phyloP scores from a whole-genome alignment of 1,140 invertebrate genomes.

The Dysdera silvatica region DNA sequence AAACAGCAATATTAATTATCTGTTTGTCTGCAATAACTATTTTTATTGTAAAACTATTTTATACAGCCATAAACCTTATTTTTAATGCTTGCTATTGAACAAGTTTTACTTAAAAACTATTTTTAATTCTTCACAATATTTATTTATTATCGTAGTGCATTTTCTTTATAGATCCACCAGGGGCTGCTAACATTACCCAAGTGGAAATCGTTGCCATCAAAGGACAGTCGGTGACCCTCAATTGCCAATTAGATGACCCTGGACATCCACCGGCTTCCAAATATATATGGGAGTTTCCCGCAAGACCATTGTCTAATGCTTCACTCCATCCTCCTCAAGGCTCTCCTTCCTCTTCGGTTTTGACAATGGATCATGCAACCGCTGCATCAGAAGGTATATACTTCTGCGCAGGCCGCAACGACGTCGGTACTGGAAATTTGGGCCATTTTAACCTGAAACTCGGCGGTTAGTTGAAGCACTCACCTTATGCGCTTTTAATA shows the following conservation, averaged over 20 bases:
- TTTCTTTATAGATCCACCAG: conserved; percentile 67
- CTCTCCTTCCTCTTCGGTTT: background rate
- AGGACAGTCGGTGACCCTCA: conserved; percentile 63
- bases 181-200: conserved; percentile 37
- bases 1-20: no score
- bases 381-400: conserved; percentile 75
- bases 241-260: conserved; percentile 66
- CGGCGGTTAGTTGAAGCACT: conserved; percentile 11
- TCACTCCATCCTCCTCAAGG: background rate
- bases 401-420: conserved; percentile 72
- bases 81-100: no score
- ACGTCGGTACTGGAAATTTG: conserved; percentile 65
- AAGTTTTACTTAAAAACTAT: no score
- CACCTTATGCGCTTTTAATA: no score
- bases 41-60: no score
- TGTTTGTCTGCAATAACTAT: no score
- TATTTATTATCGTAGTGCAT: no score
- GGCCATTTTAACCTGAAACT: conserved; percentile 57
- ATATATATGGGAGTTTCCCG: conserved; percentile 30
- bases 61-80: no score
- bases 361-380: conserved; percentile 4
- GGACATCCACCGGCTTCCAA: conserved; percentile 62
- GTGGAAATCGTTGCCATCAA: conserved; percentile 47
- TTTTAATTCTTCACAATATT: no score
- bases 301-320: background rate